Base-by-base conservation (phyloP, 1,140 invertebrate genomes). In the Ephestia elutella region DNA sequence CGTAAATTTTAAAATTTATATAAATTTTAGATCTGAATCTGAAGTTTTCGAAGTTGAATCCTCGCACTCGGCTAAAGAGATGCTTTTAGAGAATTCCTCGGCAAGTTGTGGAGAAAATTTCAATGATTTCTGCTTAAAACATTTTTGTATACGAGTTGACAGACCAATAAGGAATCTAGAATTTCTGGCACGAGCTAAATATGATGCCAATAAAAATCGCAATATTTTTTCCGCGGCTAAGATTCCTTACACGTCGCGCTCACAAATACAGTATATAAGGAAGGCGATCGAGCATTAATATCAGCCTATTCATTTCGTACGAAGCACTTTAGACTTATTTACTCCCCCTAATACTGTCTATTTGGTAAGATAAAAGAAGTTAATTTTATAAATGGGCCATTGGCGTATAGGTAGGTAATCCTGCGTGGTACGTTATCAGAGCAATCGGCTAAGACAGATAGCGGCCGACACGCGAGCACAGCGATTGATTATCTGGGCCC, bases 381-480 rank as follows among this genome's bases (percentile, higher is more conserved):
- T 80, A 82, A 82, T 82, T 82, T 75, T 78, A 82, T 82, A 81
- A 84, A 84, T 82, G 73, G 79, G 62, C 74, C 65, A 84, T 85
- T 82, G 69, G 63, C 73, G 68, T 80, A 75, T 74, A 79, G 70
- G 75, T 75, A 71, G 70, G 75, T 82, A 85, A 85, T 84, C 76
- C 81, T 80, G 71, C 76, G 75, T 76, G 63, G 62, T 56, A 62
- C 70, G 75, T 79, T 85, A 84, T 85, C 82, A 71, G 73, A 60
- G 71, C 75, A 84, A 84, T 85, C 76, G 78, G 65, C 72, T 72
- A 80, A 85, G 84, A 85, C 76, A 84, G 81, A 87, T 85, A 85
- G 82, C 69, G 80, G 81, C 78, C 71, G 77, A 79, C 84, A 85
- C 81, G 82, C 82, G 78, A 85, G 74, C 82, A 73, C 82, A 60